These are phyloP conservation scores for Varecia variegata DNA, from an alignment of 2,797 vertebrate species.

Conservation along the genomic window DNA sequence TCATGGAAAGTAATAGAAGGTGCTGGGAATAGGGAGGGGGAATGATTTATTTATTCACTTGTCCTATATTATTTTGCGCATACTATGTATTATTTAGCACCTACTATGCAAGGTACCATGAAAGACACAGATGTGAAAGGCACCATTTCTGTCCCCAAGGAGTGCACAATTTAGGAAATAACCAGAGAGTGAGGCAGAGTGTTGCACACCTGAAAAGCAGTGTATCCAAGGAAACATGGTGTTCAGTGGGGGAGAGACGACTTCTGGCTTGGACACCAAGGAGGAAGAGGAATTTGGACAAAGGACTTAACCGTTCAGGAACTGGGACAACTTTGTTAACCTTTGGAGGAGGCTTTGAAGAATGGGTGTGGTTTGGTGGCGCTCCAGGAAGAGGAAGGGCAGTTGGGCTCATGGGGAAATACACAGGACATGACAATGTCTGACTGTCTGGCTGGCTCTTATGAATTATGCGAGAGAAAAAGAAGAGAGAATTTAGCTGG, in stretches of 20 bases:
- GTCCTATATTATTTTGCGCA: not conserved
- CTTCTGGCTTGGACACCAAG: not conserved
- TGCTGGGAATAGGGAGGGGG: not conserved
- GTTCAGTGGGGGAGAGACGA: fast-evolving
- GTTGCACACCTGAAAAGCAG: not conserved
- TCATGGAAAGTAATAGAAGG: not conserved
- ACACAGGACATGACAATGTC: not conserved
- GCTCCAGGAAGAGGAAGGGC: not conserved
- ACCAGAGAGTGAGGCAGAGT: not conserved
- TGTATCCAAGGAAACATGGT: not conserved
- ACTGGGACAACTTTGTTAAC: not conserved
- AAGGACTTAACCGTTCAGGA: not conserved
- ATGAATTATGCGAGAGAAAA: not conserved
- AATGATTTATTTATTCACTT: not conserved
- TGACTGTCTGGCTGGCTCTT: not conserved
- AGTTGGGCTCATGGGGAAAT: not conserved
- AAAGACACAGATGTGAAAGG: not conserved
- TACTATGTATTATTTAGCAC: not conserved
- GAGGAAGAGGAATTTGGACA: not conserved
- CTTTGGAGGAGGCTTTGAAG: not conserved
- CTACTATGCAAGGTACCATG: not conserved
- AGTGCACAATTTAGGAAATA: not conserved
- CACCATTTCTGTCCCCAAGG: not conserved
- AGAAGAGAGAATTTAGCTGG: not conserved
- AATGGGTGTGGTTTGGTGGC: not conserved